Percentiles rank a stretch among this genome's conserved stretches.
Evolutionary conservation across 2,888 invertebrate genomes (phyloP).

Genomic region (Caenorhabditis angaria): DNA sequence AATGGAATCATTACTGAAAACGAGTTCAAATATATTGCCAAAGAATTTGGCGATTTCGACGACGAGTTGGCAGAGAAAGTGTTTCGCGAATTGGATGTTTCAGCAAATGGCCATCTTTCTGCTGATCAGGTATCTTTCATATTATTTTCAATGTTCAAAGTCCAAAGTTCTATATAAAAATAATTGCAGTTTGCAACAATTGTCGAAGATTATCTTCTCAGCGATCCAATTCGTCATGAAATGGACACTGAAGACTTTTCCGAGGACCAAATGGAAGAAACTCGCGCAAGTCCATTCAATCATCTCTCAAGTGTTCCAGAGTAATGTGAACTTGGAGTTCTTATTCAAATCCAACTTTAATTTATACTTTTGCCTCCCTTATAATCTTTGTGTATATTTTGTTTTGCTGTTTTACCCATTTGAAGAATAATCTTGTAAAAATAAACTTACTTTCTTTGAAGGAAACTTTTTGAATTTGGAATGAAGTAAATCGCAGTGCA

Average conservation of each 20-base stretch:
- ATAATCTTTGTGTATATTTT: not conserved
- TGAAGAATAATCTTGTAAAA: slow-evolving; percentile 9
- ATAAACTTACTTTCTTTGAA: slow-evolving; percentile 71
- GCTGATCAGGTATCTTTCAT: slow-evolving; percentile 59
- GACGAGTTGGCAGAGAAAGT: slow-evolving; percentile 70
- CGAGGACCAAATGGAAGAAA: slow-evolving; percentile 19
- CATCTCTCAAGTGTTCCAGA: slow-evolving; percentile 31
- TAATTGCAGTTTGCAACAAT: slow-evolving; percentile 61
- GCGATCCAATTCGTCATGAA: slow-evolving; percentile 43
- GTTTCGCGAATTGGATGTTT: slow-evolving; percentile 71
- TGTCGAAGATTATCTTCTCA: slow-evolving; percentile 69
- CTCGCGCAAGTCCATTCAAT: slow-evolving; percentile 21
- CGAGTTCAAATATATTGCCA: slow-evolving; percentile 71
- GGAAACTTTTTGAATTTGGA: slow-evolving; percentile 73
- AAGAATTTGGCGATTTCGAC: slow-evolving; percentile 70
- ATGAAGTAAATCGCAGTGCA: slow-evolving; percentile 73
- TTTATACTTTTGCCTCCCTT: not conserved
- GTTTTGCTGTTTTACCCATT: slow-evolving; percentile 1
- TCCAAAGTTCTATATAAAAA: not conserved
- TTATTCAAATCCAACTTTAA: not conserved
- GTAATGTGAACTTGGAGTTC: too few species aligned
- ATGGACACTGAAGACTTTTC: slow-evolving; percentile 27
- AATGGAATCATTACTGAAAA: slow-evolving; percentile 70
- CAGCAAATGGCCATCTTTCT: slow-evolving; percentile 70
- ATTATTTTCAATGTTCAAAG: slow-evolving; percentile 3